Percentiles rank a stretch among this genome's conserved stretches.
phyloP scores from a whole-genome alignment of 2,888 invertebrate species.

The Parnassius smintheus region DNA sequence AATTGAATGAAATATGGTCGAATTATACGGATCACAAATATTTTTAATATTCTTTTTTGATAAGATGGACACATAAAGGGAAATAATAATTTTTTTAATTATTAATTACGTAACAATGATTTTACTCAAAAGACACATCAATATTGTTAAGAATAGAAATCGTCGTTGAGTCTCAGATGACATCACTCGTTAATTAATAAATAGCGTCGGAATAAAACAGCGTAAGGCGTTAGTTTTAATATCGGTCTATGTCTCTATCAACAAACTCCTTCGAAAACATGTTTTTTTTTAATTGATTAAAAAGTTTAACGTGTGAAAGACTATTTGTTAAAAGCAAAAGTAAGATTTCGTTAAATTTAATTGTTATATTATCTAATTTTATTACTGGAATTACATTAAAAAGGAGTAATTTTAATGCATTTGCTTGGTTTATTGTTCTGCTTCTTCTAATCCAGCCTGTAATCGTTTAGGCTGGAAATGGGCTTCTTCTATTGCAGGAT shows the following conservation, averaged over 20 bases:
- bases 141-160: not conserved
- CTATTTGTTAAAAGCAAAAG: conserved; percentile 3
- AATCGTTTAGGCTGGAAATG: too few relatives aligned
- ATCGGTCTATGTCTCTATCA: conserved; percentile 20
- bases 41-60: too few relatives aligned
- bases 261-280: conserved; percentile 7
- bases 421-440: too few relatives aligned
- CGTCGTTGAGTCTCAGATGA: not conserved
- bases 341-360: not conserved
- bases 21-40: too few relatives aligned
- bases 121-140: not conserved
- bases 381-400: too few relatives aligned
- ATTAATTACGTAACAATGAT: not conserved
- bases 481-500: too few relatives aligned
- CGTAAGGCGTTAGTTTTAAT: conserved; percentile 21
- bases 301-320: not conserved
- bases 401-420: too few relatives aligned
- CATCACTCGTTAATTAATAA: not conserved
- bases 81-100: too few relatives aligned
- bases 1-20: too few relatives aligned
- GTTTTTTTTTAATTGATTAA: conserved; percentile 7
- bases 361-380: too few relatives aligned
- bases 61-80: too few relatives aligned
- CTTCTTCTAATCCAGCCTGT: too few relatives aligned
- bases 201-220: conserved; percentile 3